Conservation (phyloP, 2,888 invertebrate genomes). For the Dynastes maya region DNA sequence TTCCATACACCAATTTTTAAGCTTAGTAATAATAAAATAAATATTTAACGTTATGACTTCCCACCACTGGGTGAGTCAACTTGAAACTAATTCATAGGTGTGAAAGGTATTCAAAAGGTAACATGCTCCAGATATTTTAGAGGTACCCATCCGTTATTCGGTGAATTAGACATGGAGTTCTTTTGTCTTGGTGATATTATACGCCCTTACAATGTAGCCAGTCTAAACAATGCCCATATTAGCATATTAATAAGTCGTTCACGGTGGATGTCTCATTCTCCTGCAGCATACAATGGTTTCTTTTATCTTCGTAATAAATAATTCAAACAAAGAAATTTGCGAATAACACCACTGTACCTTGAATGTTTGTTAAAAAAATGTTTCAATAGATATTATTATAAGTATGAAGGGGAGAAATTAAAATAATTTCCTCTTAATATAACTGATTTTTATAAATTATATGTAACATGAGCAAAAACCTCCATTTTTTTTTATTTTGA, state of each 20-base stretch:
- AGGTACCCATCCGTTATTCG: constrained; percentile 28
- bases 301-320: background rate
- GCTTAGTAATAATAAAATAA: too few relatives aligned
- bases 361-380: too few relatives aligned
- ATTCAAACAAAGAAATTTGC: constrained; percentile 26
- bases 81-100: constrained; percentile 19
- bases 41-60: too few relatives aligned
- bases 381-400: too few relatives aligned
- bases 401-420: too few relatives aligned
- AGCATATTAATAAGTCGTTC: constrained; percentile 48
- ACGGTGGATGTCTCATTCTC: constrained; percentile 25
- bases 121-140: constrained; percentile 46
- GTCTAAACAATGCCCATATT: constrained; percentile 46
- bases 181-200: constrained; percentile 44
- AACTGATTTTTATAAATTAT: too few relatives aligned
- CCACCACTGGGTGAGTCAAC: background rate
- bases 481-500: too few relatives aligned
- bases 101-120: constrained; percentile 37
- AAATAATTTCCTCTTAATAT: too few relatives aligned
- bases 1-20: too few relatives aligned
- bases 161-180: constrained; percentile 30
- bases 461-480: too few relatives aligned
- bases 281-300: constrained; percentile 23
- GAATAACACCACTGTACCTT: background rate
- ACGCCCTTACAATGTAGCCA: constrained; percentile 49